Evolutionary conservation across 2,113 vertebrate genomes (phyloP), one percentile per base, ranked within the genome.

Genomic region (Apeltes quadracus): DNA sequence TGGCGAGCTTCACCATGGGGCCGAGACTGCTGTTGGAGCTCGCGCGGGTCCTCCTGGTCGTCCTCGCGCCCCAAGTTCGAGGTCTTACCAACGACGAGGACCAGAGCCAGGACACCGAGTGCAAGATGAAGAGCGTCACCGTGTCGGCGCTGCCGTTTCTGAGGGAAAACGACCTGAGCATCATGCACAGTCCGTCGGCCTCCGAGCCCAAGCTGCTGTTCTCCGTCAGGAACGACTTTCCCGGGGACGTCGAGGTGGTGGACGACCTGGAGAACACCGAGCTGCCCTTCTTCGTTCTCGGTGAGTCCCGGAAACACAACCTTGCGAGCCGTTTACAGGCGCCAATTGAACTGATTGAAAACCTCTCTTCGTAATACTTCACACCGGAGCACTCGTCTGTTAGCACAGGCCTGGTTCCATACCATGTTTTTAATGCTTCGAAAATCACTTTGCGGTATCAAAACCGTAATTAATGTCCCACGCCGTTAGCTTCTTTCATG

Each of bases 181-280:
- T 99, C 95, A 98, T 99, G 97, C 97, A 99, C 92, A 97, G 96
- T 69, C 95, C 97, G 43, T 98, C 97, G 93, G 96, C 97, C 95
- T 96, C 97, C 38, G 97, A 99, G 91, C 96, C 97, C 90, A 99
- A 99, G 95, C 97, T 99, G 69, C 96, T 99, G 72, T 99, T 99
- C 94, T 98, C 97, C 15, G 96, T 99, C 10, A 93, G 97, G 73
- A 99, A 99, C 88, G 97, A 99, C 79, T 99, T 99, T 64, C 97
- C 97, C n/a, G 97, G 97, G 0, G 96, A 98, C 79, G 94, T 99
- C 76, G 95, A 96, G 82, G 97, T 99, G 71, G 96, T 98, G 83
- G 97, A 99, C 83, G 97, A 99, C 84, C 94, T 99, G 93, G 97
- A 99, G 89, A 99, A 99, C 79, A 99, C 97, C 16, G 97, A 99